These are phyloP conservation scores for Crotalus helleri DNA, from an alignment of 2,113 vertebrate species.

Conservation along the genomic window DNA sequence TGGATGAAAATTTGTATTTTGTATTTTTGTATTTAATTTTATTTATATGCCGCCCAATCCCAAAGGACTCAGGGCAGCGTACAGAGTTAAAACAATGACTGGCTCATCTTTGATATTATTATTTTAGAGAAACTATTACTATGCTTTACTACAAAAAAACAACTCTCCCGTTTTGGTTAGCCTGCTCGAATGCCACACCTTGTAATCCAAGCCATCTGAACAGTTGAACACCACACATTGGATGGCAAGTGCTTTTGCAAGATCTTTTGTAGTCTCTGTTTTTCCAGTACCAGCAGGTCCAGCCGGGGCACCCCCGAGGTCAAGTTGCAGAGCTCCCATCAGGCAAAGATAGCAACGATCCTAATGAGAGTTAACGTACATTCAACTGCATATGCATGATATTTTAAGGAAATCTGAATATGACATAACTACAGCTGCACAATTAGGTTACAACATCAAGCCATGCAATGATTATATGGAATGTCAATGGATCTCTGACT, in stretches of 20 bases:
- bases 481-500: neutral
- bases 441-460: neutral
- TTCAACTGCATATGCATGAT: neutral
- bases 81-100: neutral
- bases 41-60: too few species aligned
- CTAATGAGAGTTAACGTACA: neutral
- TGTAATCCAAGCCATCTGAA: slow-evolving; percentile 88
- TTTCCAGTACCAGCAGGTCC: slow-evolving; percentile 88
- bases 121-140: neutral
- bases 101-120: neutral
- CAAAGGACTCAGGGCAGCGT: too few species aligned
- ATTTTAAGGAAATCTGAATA: neutral
- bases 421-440: neutral
- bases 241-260: slow-evolving; percentile 85
- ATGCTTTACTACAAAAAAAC: neutral
- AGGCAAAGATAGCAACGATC: slow-evolving; percentile 35
- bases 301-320: slow-evolving; percentile 84
- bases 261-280: slow-evolving; percentile 87
- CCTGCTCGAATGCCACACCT: slow-evolving; percentile 62
- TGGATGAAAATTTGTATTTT: neutral
- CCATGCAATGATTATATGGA: neutral
- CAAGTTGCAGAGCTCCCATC: slow-evolving; percentile 85
- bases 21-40: too few species aligned
- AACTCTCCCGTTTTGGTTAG: neutral
- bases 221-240: slow-evolving; percentile 91